Conservation (phyloP, 2,113 vertebrate genomes). For the Campylomormyrus numenius region DNA sequence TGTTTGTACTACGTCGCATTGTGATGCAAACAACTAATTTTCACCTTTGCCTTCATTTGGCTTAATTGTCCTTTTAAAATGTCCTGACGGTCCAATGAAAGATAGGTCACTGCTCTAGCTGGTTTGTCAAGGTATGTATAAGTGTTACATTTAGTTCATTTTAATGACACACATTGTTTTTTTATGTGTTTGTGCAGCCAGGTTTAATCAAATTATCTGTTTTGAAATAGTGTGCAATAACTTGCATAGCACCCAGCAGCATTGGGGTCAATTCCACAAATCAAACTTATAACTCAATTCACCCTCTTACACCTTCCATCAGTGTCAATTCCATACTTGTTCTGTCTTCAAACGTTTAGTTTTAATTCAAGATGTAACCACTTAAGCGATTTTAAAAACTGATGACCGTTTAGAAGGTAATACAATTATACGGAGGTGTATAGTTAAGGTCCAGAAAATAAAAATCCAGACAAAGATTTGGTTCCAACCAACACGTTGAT, state of each 20-base stretch:
- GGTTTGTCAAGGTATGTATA: conserved; percentile 56
- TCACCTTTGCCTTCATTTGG: conserved; percentile 76
- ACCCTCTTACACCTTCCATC: neutral
- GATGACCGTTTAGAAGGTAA: neutral
- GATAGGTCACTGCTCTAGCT: conserved; percentile 32
- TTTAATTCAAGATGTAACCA: neutral
- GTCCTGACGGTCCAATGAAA: conserved; percentile 11
- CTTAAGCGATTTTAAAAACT: neutral
- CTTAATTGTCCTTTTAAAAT: conserved; percentile 49
- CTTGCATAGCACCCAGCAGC: neutral
- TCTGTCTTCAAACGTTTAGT: neutral
- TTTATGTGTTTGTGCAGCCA: conserved; percentile 48
- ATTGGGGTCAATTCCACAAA: neutral
- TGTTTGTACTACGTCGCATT: conserved; percentile 25
- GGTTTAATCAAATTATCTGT: conserved; percentile 12
- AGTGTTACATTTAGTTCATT: conserved; percentile 5
- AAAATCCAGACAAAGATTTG: neutral
- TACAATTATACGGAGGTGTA: neutral
- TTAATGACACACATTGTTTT: conserved; percentile 47
- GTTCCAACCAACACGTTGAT: neutral
- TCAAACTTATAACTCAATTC: neutral
- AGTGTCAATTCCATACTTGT: neutral
- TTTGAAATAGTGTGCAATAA: neutral
- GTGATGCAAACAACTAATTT: conserved; percentile 69
- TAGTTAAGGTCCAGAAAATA: neutral